Evolutionary conservation across 2,113 vertebrate species (phyloP), one percentile per base, ranked within the genome.

Genomic region (Stegastes partitus): DNA sequence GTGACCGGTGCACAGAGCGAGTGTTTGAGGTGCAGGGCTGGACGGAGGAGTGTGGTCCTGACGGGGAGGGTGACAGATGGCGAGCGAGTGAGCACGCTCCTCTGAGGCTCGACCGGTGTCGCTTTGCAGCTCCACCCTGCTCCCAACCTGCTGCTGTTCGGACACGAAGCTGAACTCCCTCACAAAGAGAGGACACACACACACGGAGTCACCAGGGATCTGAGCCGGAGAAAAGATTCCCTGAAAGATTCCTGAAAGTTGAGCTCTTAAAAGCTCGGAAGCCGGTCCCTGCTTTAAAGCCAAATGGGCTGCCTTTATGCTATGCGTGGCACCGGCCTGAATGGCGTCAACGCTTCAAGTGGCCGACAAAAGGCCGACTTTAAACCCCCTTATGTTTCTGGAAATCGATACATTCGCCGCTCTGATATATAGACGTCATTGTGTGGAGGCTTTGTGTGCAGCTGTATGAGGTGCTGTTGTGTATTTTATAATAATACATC

Each of bases 211-310:
- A 91, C 79, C 67, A 42, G 91, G 90, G 91, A 90, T 87, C 79
- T 72, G 82, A 90, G 84, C 82, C 58, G 80, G 83, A 93, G 92
- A 93, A 94, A 94, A 93, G 93, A 93, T 92, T 92, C 84, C 82
- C 63, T 84, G 90, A 85, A 94, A 93, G 90, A 86, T 91, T 91
- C 89, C 84, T 93, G 93, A 94, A 95, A 95, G 93, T 91, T 88
- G 93, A 94, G 93, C 91, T 93, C 88, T 95, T 94, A 94, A 95
- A 93, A 95, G 94, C 90, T 81, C 51, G 82, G 87, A 88, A 86
- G 85, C 77, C 34, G 55, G 77, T 76, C 68, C 73, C 70, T 85
- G 69, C 81, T 93, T 91, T 91, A 93, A 90, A 93, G 87, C 90
- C 87, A 82, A 92, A 85, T 87, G 86, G 79, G 67, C 66, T 44